These are phyloP conservation scores for Xylophagus ater DNA, from an alignment of 2,888 invertebrate genomes.

Conservation along the genomic window DNA sequence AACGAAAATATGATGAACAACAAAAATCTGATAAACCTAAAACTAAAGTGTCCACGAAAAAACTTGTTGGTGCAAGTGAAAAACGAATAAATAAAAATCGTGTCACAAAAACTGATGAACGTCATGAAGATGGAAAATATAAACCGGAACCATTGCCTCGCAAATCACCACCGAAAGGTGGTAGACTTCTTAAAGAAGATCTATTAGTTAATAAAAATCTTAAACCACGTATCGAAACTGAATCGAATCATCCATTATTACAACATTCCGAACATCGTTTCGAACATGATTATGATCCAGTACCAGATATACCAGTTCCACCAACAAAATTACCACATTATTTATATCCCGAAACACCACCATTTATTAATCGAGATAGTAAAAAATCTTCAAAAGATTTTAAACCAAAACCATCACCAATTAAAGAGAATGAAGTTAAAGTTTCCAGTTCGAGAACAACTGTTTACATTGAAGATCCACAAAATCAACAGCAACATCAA, in stretches of 20 bases:
- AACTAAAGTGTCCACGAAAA: slow-evolving; percentile 18
- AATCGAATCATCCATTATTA: slow-evolving; percentile 55
- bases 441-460: slow-evolving; percentile 31
- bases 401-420: slow-evolving; percentile 35
- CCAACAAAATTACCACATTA: slow-evolving; percentile 53
- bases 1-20: slow-evolving; percentile 25
- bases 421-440: slow-evolving; percentile 37
- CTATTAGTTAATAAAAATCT: slow-evolving; percentile 46
- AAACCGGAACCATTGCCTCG: slow-evolving; percentile 40
- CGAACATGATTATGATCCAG: slow-evolving; percentile 49
- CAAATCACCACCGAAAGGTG: slow-evolving; percentile 32
- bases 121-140: slow-evolving; percentile 38
- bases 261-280: slow-evolving; percentile 71
- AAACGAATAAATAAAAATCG: slow-evolving; percentile 29
- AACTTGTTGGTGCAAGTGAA: slow-evolving; percentile 21
- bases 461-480: slow-evolving; percentile 26
- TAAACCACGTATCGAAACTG: slow-evolving; percentile 40
- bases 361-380: slow-evolving; percentile 28
- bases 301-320: slow-evolving; percentile 37
- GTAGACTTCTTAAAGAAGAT: slow-evolving; percentile 35
- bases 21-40: slow-evolving; percentile 19
- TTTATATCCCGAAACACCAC: slow-evolving; percentile 45
- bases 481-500: slow-evolving; percentile 31
- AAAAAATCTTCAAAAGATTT: slow-evolving; percentile 21
- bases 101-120: slow-evolving; percentile 35